Conservation (phyloP, 2,888 invertebrate genomes). For the Lasioglossum malachurum region DNA sequence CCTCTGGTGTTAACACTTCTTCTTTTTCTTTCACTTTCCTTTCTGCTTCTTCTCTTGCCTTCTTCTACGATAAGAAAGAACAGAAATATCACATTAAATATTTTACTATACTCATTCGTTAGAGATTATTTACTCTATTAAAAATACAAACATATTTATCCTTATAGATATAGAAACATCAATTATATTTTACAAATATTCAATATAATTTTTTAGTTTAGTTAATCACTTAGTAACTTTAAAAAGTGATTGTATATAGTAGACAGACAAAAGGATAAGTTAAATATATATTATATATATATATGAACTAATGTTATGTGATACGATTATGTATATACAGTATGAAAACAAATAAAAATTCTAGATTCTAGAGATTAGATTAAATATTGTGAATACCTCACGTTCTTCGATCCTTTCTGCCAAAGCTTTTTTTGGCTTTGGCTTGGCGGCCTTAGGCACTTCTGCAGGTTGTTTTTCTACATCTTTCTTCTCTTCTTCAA, state of each 20-base stretch:
- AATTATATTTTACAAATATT: not conserved
- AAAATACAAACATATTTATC: not conserved
- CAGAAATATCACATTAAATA: not conserved
- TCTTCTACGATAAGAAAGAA: slow-evolving; percentile 84
- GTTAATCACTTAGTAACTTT: no score
- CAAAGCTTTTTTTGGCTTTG: slow-evolving; percentile 91
- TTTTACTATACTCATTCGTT: not conserved
- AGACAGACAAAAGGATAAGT: not conserved
- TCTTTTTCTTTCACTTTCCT: slow-evolving; percentile 87
- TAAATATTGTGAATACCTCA: slow-evolving; percentile 87
- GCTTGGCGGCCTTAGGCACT: slow-evolving; percentile 87
- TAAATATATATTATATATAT: no score
- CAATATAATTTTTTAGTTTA: not conserved
- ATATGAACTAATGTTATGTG: not conserved
- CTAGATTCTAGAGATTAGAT: not conserved
- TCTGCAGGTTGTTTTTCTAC: slow-evolving; percentile 89
- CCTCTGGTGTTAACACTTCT: slow-evolving; percentile 91
- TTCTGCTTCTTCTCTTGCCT: slow-evolving; percentile 88
- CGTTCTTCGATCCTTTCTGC: slow-evolving; percentile 94
- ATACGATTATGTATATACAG: not conserved
- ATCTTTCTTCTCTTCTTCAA: slow-evolving; percentile 93
- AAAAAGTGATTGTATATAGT: not conserved
- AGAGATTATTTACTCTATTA: not conserved
- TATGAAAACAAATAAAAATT: not conserved
- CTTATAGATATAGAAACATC: not conserved